Percentiles rank a stretch among this genome's conserved stretches.
Evolutionary conservation across 2,113 vertebrate species (phyloP).

Genomic region (Pantherophis guttatus): DNA sequence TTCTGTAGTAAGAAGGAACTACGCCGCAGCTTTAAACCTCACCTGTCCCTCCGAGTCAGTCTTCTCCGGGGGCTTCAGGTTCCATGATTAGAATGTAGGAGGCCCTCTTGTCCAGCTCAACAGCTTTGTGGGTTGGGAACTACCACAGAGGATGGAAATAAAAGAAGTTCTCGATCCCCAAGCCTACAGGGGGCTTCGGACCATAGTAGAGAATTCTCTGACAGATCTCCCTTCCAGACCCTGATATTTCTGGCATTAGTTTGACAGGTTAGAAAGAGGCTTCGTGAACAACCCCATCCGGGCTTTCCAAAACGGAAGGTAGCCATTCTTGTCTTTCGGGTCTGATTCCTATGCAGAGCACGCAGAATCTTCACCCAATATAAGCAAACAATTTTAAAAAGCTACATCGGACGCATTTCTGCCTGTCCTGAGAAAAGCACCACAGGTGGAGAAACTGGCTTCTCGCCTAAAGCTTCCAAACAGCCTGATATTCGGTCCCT

Average conservation of each 20-base stretch:
- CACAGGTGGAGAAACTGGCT: neutral
- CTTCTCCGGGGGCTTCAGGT: no score
- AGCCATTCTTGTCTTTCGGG: neutral
- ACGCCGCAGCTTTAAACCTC: neutral
- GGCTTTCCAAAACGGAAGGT: neutral
- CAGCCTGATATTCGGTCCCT: neutral
- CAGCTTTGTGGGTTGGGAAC: neutral
- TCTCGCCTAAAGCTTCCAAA: neutral
- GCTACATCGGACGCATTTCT: neutral
- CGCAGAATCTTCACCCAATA: neutral
- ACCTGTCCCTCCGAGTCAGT: neutral
- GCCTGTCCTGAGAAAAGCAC: neutral
- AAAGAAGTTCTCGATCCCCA: neutral
- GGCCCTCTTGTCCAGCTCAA: neutral
- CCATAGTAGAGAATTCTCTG: neutral
- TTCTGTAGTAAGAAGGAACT: neutral
- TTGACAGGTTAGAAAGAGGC: neutral
- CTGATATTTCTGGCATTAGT: neutral
- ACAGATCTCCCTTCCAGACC: neutral
- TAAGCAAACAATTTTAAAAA: neutral
- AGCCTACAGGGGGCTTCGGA: neutral
- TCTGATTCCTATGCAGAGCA: neutral
- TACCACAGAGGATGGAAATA: neutral
- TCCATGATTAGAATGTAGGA: neutral
- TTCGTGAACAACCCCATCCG: neutral